These are phyloP conservation scores for Ferdinandea cuprea DNA, from an alignment of 2,888 invertebrate species.

Conservation along the genomic window DNA sequence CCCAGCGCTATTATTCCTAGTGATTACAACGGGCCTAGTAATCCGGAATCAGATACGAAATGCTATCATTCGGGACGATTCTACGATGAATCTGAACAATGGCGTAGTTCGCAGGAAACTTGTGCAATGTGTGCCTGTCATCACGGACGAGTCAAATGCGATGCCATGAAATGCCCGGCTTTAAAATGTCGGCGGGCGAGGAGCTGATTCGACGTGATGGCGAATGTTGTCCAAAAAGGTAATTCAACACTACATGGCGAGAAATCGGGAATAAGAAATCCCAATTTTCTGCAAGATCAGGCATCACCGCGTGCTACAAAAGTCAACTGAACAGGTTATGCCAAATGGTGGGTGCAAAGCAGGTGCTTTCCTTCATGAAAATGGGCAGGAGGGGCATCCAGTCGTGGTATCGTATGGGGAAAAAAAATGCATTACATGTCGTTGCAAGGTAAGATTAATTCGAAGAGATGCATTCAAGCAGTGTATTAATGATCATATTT, in stretches of 20 bases:
- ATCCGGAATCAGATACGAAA: slow-evolving; percentile 83
- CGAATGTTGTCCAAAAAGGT: slow-evolving; percentile 92
- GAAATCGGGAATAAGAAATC: slow-evolving; percentile 78
- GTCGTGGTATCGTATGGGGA: slow-evolving; percentile 93
- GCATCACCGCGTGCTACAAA: slow-evolving; percentile 78
- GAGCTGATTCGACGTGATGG: slow-evolving; percentile 85
- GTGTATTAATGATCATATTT: background rate
- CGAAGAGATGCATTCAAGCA: too few species aligned
- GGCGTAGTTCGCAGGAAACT: slow-evolving; percentile 91
- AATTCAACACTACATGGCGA: slow-evolving; percentile 78
- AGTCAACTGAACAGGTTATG: slow-evolving; percentile 87
- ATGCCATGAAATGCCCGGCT: slow-evolving; percentile 91
- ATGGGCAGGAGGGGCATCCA: slow-evolving; percentile 94
- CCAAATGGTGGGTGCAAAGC: slow-evolving; percentile 93
- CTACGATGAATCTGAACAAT: slow-evolving; percentile 94
- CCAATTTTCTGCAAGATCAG: slow-evolving; percentile 81
- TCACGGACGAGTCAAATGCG: slow-evolving; percentile 91
- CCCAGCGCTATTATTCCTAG: slow-evolving; percentile 83
- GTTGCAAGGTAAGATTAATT: slow-evolving; percentile 90
- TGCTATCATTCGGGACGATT: slow-evolving; percentile 91
- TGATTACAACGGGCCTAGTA: slow-evolving; percentile 81
- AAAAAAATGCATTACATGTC: slow-evolving; percentile 94
- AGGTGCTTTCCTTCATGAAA: slow-evolving; percentile 85
- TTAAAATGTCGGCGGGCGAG: slow-evolving; percentile 86
- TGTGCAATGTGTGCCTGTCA: slow-evolving; percentile 96